These are phyloP conservation scores for Leptinotarsa defecta DNA, from an alignment of 1,140 invertebrate species.

Conservation along the genomic window DNA sequence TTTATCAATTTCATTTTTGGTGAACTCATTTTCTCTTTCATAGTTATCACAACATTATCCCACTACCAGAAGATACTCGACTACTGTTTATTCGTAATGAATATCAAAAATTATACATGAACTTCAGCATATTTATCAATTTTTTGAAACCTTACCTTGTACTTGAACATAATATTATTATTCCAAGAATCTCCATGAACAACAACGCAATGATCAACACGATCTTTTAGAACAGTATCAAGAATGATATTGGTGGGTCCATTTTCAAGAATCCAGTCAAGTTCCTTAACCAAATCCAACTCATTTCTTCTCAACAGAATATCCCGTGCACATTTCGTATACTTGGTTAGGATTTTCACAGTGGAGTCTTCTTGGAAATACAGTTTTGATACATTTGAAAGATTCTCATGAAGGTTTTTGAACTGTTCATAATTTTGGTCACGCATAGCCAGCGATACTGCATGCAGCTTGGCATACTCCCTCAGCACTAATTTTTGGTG, in stretches of 20 bases:
- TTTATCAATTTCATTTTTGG: no score
- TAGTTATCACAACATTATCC: no score
- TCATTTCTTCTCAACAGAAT: slow-evolving; percentile 33
- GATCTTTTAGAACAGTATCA: slow-evolving; percentile 60
- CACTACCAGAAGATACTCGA: no score
- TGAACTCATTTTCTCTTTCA: no score
- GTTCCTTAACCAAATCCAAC: slow-evolving; percentile 24
- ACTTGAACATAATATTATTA: slow-evolving; percentile 62
- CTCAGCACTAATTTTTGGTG: slow-evolving; percentile 58
- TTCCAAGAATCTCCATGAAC: slow-evolving; percentile 64
- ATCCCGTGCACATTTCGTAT: slow-evolving; percentile 16
- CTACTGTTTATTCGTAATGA: no score
- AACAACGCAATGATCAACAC: slow-evolving; percentile 56
- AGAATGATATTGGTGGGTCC: slow-evolving; percentile 20
- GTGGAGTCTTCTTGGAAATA: slow-evolving; percentile 12
- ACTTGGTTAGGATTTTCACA: slow-evolving; percentile 15
- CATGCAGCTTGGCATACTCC: slow-evolving; percentile 62
- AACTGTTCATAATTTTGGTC: slow-evolving; percentile 52
- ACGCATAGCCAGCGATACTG: slow-evolving; percentile 59
- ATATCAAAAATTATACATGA: no score
- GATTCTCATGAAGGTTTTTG: slow-evolving; percentile 29
- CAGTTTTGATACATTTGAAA: slow-evolving; percentile 12
- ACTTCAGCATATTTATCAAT: no score
- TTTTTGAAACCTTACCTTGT: slow-evolving; percentile 40
- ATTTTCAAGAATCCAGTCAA: slow-evolving; percentile 28